Evolutionary conservation across 2,888 invertebrate species (phyloP), one percentile per base, ranked within the genome.

Genomic region (Rosalia funebris): DNA sequence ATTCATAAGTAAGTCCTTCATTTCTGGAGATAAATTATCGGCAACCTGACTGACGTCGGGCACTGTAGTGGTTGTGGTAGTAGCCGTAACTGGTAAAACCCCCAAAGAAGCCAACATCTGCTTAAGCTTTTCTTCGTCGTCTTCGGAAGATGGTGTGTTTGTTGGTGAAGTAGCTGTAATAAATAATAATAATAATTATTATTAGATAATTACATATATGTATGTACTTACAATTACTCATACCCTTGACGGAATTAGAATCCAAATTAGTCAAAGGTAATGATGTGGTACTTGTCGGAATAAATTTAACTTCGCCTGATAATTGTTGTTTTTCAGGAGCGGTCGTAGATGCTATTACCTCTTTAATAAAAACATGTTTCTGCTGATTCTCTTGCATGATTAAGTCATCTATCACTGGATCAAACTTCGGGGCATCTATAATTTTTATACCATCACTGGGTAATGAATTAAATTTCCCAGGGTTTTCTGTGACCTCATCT

Each of bases 81-180:
- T 65, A 0, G 80, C 77, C 9, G 48, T 57, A 12, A 44, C 0
- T 10, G 55, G 52, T 12, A 75, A 73, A 0, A 83, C 71, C 0
- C 82, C 83, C n/a, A 84, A 80, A 0, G 84, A 81, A 4, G 82
- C 82, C 7, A 84, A 65, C 12, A 81, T 69, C 9, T 82, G 77
- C 71, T 81, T 77, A 0, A 83, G 77, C 47, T 65, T 62, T 45
- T 66, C 60, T 7, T 66, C 59, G 25, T 73, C 70, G 2, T 62
- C 52, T 5, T 61, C 39, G n/a, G 32, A 37, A n/a, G n/a, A n/a
- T 39, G 52, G 41, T 12, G 60, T 36, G 14, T 45, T n/a, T 12
- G 32, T 14, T 14, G 57, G 45, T 1, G 65, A 55, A 5, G 41
- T 10, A 11, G 56, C 41, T 1, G 47, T 42, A 11, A n/a, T n/a